These are phyloP conservation scores for Typhlomys cinereus DNA, from an alignment of 2,113 vertebrate genomes.

Conservation along the genomic window DNA sequence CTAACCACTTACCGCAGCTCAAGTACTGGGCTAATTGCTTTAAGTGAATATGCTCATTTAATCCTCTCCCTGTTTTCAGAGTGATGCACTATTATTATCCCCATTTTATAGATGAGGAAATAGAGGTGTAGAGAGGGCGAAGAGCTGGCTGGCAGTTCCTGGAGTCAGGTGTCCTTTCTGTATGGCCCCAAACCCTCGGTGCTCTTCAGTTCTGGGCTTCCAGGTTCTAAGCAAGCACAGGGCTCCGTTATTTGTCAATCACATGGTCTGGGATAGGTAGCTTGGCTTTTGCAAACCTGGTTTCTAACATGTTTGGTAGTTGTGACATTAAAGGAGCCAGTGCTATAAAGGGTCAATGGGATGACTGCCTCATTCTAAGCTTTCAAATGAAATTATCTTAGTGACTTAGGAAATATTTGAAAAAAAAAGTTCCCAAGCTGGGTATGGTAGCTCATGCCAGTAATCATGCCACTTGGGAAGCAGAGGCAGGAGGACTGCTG, in stretches of 20 bases:
- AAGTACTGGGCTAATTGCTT: slow-evolving; percentile 41
- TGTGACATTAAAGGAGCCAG: background rate
- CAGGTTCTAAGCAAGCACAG: background rate
- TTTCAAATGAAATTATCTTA: slow-evolving; percentile 16
- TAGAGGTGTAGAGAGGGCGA: slow-evolving; percentile 19
- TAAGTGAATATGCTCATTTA: slow-evolving; percentile 57
- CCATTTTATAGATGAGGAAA: slow-evolving; percentile 62
- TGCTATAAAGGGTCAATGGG: background rate
- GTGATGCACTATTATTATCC: slow-evolving; percentile 42
- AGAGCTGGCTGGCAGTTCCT: background rate
- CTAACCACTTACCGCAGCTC: slow-evolving; percentile 38
- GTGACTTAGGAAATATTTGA: background rate
- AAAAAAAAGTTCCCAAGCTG: background rate
- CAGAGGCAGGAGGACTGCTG: background rate
- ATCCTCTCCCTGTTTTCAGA: background rate
- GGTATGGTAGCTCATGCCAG: background rate
- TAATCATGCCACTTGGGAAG: background rate
- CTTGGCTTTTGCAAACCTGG: slow-evolving; percentile 1
- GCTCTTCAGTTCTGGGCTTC: background rate
- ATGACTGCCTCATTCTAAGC: background rate
- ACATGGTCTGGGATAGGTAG: background rate
- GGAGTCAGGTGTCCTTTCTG: background rate
- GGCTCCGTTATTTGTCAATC: background rate
- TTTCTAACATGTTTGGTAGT: slow-evolving; percentile 37
- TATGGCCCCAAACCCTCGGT: background rate